A percentile compares a stretch with the other conserved stretches of the same genome.
These are phyloP conservation scores for Zaprionus camerounensis DNA, from an alignment of 1,140 invertebrate species.

Conservation along the genomic window DNA sequence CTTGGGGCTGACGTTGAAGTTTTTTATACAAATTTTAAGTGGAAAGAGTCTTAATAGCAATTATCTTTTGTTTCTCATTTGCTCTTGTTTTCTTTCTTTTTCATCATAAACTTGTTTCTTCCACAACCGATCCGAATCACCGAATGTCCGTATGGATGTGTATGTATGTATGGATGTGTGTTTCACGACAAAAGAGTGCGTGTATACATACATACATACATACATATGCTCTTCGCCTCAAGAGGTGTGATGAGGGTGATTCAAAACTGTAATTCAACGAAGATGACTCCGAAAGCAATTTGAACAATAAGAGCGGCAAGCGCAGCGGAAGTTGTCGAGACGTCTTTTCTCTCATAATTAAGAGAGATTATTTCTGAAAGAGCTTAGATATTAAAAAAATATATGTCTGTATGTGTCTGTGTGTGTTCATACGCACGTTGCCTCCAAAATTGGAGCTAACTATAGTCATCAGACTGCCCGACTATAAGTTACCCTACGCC, in stretches of 20 bases:
- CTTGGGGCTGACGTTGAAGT: constrained; percentile 9
- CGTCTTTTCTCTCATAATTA: constrained; percentile 66
- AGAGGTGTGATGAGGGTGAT: constrained; percentile 63
- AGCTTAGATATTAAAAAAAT: constrained; percentile 25
- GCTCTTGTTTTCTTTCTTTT: constrained; percentile 18
- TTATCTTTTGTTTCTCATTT: constrained; percentile 57
- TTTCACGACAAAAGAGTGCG: not conserved
- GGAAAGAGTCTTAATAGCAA: constrained; percentile 50
- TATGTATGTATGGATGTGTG: not conserved
- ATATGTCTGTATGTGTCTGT: not conserved
- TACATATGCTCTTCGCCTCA: constrained; percentile 1
- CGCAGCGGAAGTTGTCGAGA: constrained; percentile 67
- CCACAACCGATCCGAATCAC: not conserved
- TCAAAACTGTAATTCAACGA: constrained; percentile 60
- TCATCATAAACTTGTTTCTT: constrained; percentile 43
- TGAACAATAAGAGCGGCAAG: constrained; percentile 53
- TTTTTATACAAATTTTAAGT: constrained; percentile 28
- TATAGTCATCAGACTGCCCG: too few relatives aligned
- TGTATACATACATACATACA: constrained; percentile 6
- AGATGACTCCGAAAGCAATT: constrained; percentile 61
- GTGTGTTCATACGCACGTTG: too few relatives aligned
- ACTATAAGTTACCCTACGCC: not conserved
- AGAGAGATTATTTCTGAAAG: constrained; percentile 61
- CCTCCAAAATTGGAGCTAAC: too few relatives aligned
- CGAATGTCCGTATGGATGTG: not conserved